These are phyloP conservation scores for Momotus momota DNA, from an alignment of 2,797 vertebrate species.

Conservation along the genomic window DNA sequence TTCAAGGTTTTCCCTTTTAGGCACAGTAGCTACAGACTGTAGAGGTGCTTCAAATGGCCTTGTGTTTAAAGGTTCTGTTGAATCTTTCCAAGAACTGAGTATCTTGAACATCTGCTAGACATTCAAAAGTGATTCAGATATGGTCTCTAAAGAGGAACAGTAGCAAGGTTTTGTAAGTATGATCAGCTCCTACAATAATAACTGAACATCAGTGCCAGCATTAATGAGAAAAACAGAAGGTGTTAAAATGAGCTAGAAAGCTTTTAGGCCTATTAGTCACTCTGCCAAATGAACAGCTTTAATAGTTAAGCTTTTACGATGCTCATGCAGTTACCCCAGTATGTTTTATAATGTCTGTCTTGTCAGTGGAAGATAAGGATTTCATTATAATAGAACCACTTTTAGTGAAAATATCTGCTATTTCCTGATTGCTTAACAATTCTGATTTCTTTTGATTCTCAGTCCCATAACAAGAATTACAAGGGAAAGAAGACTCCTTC, in stretches of 20 bases:
- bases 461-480: neutral
- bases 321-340: neutral
- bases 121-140: neutral
- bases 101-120: neutral
- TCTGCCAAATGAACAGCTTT: slow-evolving; percentile 43
- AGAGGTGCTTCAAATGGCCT: neutral
- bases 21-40: neutral
- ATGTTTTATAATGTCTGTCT: neutral
- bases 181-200: slow-evolving; percentile 13
- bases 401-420: neutral
- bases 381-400: neutral
- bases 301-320: neutral
- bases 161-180: neutral
- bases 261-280: neutral
- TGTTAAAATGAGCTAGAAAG: slow-evolving; percentile 37
- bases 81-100: neutral
- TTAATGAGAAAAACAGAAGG: slow-evolving; percentile 40
- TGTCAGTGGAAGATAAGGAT: neutral
- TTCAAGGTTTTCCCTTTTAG: neutral
- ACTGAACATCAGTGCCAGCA: slow-evolving; percentile 20
- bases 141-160: neutral
- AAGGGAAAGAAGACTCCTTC: neutral
- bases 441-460: neutral
- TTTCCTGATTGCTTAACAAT: neutral
- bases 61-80: neutral